Evolutionary conservation across 1,140 invertebrate genomes (phyloP).

Genomic region (Papilio xuthus): DNA sequence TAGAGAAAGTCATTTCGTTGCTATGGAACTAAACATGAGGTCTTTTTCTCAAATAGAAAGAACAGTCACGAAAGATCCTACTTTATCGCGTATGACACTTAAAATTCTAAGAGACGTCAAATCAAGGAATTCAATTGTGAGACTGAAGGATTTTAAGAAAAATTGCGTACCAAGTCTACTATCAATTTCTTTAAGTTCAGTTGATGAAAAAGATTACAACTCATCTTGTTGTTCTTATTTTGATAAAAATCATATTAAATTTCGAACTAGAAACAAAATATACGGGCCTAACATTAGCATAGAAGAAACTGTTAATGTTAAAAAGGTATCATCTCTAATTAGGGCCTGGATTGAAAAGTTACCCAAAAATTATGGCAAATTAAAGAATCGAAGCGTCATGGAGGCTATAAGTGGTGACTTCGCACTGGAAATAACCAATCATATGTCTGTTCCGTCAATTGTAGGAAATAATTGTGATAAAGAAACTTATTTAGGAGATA

Average conservation of each 20-base stretch:
- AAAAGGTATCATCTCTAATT: not conserved
- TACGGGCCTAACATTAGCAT: not conserved
- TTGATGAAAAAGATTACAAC: not conserved
- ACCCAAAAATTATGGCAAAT: not conserved
- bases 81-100: not conserved
- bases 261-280: not conserved
- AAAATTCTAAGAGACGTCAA: not conserved
- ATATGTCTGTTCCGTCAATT: not conserved
- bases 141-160: not conserved
- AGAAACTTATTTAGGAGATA: not conserved
- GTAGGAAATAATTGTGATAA: not conserved
- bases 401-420: conserved; percentile 4
- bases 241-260: not conserved
- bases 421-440: not conserved
- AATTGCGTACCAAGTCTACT: not conserved
- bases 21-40: conserved; percentile 1
- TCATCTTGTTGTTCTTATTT: conserved; percentile 7
- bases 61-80: not conserved
- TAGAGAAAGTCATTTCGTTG: conserved; percentile 1
- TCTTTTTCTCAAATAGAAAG: not conserved
- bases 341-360: conserved; percentile 9
- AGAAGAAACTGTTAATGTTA: not conserved
- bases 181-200: not conserved
- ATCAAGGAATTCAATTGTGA: conserved; percentile 4
- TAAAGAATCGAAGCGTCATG: not conserved